Base-by-base conservation (phyloP, 2,797 vertebrate species). In the Urosaurus nigricauda region DNA sequence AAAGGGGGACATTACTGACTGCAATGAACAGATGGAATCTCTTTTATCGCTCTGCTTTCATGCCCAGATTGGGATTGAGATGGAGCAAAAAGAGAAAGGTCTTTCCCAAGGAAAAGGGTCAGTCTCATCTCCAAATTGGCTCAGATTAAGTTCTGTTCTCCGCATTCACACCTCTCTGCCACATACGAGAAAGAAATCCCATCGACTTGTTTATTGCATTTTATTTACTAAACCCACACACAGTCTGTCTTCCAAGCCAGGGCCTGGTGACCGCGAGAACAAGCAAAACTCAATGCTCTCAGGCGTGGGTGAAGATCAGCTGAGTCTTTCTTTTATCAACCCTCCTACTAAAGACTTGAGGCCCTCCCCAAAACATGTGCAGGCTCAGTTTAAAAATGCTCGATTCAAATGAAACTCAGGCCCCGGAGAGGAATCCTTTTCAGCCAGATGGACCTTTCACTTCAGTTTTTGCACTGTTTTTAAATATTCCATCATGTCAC, bases 1-100 rank as follows among this genome's bases (percentile, higher is more conserved):
- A 96, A 95, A 94, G 0, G 1, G 93, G 86, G 84, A 91, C 93
- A 94, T 94, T 88, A 93, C 37, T 26, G 88, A 94, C 88, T 86
- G 93, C 93, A 87, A 90, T 93, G 88, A 94, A 94, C 78, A 83
- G 93, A 53, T 26, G 24, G 87, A 91, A 73, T 75, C 78, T 35
- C 71, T 83, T 91, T 35, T 6, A 60, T 90, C 83, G 85, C 79
- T 73, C 21, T 24, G 7, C 80, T 90, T 51, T 53, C 85, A 24
- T 77, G 90, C 88, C 86, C 58, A 51, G 13, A 9, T 3, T 47
- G 70, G 73, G 9, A 21, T 37, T 37, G 7, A 21, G 29, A 17
- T 2, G 29, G 19, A 24, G 19, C 24, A 73, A n/a, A 71, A 26
- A 4, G 35, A 21, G 47, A 14, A 26, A 12, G 9, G 16, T 5